phyloP scores from a whole-genome alignment of 2,888 invertebrate species.

The Metalampra italica region DNA sequence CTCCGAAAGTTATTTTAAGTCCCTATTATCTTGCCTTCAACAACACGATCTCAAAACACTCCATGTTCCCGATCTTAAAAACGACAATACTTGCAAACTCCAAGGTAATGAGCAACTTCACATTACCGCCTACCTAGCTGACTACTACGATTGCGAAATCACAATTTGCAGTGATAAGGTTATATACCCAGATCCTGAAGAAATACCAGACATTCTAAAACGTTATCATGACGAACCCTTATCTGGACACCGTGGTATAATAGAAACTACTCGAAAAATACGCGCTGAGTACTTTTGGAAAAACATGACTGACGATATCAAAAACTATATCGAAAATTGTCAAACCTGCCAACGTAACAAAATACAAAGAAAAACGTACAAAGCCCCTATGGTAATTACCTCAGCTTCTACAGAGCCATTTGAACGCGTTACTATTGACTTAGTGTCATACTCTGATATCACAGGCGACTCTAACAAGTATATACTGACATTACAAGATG shows the following conservation, averaged over 20 bases:
- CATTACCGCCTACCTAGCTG: constrained; percentile 26
- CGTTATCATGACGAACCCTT: constrained; percentile 28
- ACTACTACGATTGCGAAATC: constrained; percentile 24
- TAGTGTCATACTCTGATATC: constrained; percentile 35
- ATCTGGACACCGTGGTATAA: constrained; percentile 29
- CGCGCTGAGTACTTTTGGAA: constrained; percentile 30
- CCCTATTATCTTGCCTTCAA: too few species aligned
- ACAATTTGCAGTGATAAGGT: constrained; percentile 27
- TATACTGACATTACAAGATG: too few species aligned
- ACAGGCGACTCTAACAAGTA: constrained; percentile 28
- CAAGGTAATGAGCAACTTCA: constrained; percentile 23
- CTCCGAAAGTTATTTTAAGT: too few species aligned
- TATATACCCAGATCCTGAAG: constrained; percentile 17
- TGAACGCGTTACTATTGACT: constrained; percentile 31
- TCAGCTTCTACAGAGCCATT: constrained; percentile 31
- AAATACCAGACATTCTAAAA: constrained; percentile 30
- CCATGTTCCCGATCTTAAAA: too few species aligned
- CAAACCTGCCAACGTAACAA: constrained; percentile 27
- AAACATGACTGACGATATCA: constrained; percentile 30
- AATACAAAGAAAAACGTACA: constrained; percentile 27
- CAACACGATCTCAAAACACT: too few species aligned
- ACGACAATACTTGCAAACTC: constrained; percentile 18
- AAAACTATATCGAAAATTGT: constrained; percentile 27
- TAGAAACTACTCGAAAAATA: constrained; percentile 31
- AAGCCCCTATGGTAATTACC: constrained; percentile 37